Percentiles rank a stretch among this genome's conserved stretches.
phyloP scores from a whole-genome alignment of 1,140 invertebrate species.

The Lepidurus apus region DNA sequence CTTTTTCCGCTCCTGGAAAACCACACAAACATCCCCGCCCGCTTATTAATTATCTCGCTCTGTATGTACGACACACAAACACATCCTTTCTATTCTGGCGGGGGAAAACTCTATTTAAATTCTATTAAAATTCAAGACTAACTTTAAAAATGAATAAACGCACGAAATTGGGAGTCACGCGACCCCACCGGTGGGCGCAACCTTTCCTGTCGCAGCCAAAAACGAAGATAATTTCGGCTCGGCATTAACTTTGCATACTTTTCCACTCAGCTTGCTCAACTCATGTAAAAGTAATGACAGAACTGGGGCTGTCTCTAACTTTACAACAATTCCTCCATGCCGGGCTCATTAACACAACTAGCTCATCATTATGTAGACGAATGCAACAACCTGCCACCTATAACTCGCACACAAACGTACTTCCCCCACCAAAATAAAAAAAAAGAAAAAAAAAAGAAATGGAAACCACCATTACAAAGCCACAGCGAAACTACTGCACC shows the following conservation, averaged over 20 bases:
- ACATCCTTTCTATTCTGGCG: neutral
- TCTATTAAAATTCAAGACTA: neutral
- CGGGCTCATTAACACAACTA: conserved; percentile 5
- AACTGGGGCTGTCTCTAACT: neutral
- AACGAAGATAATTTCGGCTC: neutral
- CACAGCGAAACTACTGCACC: neutral
- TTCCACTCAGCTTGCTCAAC: neutral
- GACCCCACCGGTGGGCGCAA: neutral
- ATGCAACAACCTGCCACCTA: conserved; percentile 17
- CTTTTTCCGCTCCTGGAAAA: neutral
- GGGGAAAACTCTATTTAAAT: neutral
- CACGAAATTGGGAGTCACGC: conserved; percentile 17
- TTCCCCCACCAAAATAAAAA: neutral
- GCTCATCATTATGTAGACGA: conserved; percentile 9
- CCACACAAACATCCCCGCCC: conserved; percentile 1
- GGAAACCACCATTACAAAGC: neutral
- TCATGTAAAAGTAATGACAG: conserved; percentile 10
- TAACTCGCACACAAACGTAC: neutral
- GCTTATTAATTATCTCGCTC: neutral
- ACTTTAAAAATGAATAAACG: neutral
- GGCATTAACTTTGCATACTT: neutral
- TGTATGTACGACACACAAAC: neutral
- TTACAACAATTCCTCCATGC: neutral
- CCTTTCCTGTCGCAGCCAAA: neutral
- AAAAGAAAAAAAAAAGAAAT: neutral